Evolutionary conservation across 2,888 invertebrate species (phyloP).

Genomic region (Dendrolimus houi): DNA sequence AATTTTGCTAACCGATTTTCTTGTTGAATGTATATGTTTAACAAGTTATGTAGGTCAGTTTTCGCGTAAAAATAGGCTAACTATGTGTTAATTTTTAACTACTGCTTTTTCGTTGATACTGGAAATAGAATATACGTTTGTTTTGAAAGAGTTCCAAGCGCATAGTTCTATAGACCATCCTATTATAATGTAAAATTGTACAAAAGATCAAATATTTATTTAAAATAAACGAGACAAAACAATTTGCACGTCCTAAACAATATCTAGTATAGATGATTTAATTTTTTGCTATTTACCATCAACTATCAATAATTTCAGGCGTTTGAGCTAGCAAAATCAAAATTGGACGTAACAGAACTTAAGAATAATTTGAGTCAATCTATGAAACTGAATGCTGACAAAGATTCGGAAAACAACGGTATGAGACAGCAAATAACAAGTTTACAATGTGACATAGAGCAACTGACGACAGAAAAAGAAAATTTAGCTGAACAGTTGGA

Average conservation of each 20-base stretch:
- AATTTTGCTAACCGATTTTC: not conserved
- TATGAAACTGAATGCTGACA: conserved; percentile 47
- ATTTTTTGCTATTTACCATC: too few species aligned
- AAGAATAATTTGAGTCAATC: conserved; percentile 68
- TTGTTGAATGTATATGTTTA: not conserved
- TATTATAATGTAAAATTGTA: too few species aligned
- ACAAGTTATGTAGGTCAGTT: not conserved
- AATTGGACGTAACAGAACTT: conserved; percentile 64
- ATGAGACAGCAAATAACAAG: conserved; percentile 27
- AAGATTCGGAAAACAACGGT: conserved; percentile 37
- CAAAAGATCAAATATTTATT: too few species aligned
- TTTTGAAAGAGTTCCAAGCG: not conserved
- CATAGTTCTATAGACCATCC: too few species aligned
- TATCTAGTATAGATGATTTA: too few species aligned
- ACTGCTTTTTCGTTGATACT: not conserved
- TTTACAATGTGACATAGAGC: conserved; percentile 30
- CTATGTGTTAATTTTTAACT: not conserved
- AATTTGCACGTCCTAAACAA: too few species aligned
- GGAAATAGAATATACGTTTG: not conserved
- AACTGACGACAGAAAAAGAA: conserved; percentile 30
- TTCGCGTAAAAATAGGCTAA: not conserved
- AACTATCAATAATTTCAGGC: conserved; percentile 31
- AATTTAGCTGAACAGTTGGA: conserved; percentile 35
- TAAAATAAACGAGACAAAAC: too few species aligned
- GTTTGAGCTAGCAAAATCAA: conserved; percentile 67